A percentile compares a stretch with the other conserved stretches of the same genome.
These are phyloP conservation scores for Prionace glauca DNA, from an alignment of 2,797 vertebrate genomes.

Conservation along the genomic window DNA sequence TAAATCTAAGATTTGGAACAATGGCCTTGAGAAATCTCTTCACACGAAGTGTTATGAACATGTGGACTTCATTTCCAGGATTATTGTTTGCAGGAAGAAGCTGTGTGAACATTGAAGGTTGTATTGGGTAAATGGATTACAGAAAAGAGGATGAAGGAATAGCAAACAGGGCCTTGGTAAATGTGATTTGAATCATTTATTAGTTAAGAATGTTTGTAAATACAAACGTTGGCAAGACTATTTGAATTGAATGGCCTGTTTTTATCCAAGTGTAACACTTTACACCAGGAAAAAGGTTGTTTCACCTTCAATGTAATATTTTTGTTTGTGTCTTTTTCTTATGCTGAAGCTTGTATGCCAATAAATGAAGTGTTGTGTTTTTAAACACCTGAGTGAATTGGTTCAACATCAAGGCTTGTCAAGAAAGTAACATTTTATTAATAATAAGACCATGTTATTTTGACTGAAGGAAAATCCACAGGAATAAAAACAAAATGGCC, in stretches of 20 bases:
- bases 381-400: not conserved
- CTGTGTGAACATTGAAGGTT: not conserved
- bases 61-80: not conserved
- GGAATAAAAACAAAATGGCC: not conserved
- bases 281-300: not conserved
- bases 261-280: not conserved
- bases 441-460: not conserved
- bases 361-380: not conserved
- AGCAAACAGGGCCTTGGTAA: not conserved
- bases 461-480: not conserved
- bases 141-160: not conserved
- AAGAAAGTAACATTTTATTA: not conserved
- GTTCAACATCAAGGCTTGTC: not conserved
- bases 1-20: not conserved
- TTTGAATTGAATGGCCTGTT: not conserved
- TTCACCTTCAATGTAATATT: not conserved
- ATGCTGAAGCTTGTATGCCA: not conserved
- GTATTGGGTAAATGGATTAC: not conserved
- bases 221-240: not conserved
- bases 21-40: not conserved
- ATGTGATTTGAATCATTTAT: not conserved
- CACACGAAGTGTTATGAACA: not conserved
- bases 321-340: not conserved
- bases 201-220: not conserved
- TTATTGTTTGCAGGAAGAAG: not conserved